phyloP scores from a whole-genome alignment of 2,113 vertebrate genomes.

The Amphiprion percula region DNA sequence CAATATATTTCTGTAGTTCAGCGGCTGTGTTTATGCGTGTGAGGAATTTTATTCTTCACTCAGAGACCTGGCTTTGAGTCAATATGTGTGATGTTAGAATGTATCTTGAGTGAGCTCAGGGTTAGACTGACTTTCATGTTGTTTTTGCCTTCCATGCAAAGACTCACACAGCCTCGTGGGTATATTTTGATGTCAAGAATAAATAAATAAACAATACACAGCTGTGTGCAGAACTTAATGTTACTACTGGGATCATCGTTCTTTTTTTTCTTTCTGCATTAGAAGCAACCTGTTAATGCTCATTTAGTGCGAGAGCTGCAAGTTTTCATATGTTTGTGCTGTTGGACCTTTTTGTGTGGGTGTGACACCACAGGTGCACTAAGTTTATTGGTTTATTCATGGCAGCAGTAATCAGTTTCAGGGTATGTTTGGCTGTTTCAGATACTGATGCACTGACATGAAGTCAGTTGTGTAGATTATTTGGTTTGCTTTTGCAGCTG shows the following conservation, averaged over 20 bases:
- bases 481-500: conserved; percentile 23
- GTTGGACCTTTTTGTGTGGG: conserved; percentile 14
- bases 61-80: conserved; percentile 17
- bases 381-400: conserved; percentile 32
- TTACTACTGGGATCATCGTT: conserved; percentile 37
- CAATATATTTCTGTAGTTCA: conserved; percentile 8
- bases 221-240: conserved; percentile 17
- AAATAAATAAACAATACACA: conserved; percentile 5
- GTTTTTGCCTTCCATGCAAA: conserved; percentile 30
- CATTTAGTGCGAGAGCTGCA: conserved; percentile 12
- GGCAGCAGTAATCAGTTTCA: conserved; percentile 18
- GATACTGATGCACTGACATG: background rate
- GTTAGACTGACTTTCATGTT: conserved; percentile 18
- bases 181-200: conserved; percentile 29
- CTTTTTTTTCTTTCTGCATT: conserved; percentile 5
- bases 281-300: conserved; percentile 9
- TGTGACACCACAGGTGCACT: conserved; percentile 20
- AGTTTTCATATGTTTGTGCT: conserved; percentile 15
- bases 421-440: conserved; percentile 11
- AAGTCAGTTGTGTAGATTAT: conserved; percentile 31
- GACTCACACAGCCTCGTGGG: conserved; percentile 7
- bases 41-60: background rate
- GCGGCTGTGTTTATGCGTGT: background rate
- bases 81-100: conserved; percentile 3
- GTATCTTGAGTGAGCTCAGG: background rate